Evolutionary conservation across 2,888 invertebrate species (phyloP).

Genomic region (Synanthedon tipuliformis): DNA sequence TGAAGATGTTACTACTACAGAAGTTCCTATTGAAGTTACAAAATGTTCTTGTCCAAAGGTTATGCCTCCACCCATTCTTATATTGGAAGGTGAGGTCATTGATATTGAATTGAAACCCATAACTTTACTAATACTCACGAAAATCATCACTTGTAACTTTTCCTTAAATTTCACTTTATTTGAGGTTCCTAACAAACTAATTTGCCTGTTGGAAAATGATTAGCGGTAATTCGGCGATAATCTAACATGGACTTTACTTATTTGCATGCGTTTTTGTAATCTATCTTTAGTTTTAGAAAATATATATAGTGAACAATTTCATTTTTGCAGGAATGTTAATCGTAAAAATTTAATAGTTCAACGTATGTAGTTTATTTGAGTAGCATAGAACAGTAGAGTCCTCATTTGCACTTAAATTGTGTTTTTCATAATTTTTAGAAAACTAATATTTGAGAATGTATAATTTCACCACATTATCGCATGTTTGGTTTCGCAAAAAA

Average conservation of each 20-base stretch:
- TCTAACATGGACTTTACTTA: constrained; percentile 16
- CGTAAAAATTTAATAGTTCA: not conserved
- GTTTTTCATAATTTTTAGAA: no score
- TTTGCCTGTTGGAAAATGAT: constrained; percentile 26
- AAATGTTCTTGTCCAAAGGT: constrained; percentile 57
- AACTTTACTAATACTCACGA: constrained; percentile 58
- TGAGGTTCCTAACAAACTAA: constrained; percentile 41
- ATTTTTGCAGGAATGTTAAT: not conserved
- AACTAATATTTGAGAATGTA: constrained; percentile 5
- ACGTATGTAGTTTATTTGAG: not conserved
- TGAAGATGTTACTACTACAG: constrained; percentile 13
- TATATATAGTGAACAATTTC: not conserved
- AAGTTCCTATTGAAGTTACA: constrained; percentile 25
- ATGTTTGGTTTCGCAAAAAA: constrained; percentile 16
- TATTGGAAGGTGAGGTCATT: constrained; percentile 83
- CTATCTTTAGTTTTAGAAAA: not conserved
- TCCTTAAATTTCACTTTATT: constrained; percentile 16
- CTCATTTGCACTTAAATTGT: no score
- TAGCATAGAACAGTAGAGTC: not conserved
- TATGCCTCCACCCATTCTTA: constrained; percentile 77
- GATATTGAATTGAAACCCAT: constrained; percentile 35
- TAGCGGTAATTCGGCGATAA: constrained; percentile 8
- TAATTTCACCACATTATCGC: constrained; percentile 44
- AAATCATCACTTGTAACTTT: constrained; percentile 33
- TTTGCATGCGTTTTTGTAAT: constrained; percentile 26